phyloP scores from a whole-genome alignment of 2,888 invertebrate species.

The Sphecodes monilicornis region DNA sequence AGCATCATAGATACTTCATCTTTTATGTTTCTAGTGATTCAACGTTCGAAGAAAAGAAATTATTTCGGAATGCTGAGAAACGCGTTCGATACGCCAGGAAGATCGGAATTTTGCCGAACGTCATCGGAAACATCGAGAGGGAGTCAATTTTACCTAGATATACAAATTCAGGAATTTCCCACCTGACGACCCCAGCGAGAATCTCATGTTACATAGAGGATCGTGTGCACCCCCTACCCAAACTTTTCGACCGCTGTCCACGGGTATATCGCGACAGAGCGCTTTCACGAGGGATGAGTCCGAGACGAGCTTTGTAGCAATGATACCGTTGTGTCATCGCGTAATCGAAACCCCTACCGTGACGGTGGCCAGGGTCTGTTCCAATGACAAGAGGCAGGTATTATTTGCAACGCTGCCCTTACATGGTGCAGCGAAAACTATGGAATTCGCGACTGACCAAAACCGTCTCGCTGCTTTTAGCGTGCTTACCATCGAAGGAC shows the following conservation, averaged over 20 bases:
- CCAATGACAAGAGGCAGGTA: slow-evolving; percentile 57
- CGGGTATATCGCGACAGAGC: slow-evolving; percentile 35
- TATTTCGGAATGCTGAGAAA: not conserved
- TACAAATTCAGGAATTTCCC: slow-evolving; percentile 62
- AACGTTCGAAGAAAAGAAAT: not conserved
- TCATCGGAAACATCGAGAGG: not conserved
- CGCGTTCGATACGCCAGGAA: not conserved
- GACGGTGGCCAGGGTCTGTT: slow-evolving; percentile 59
- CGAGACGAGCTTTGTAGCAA: slow-evolving; percentile 78
- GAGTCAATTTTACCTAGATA: slow-evolving; percentile 33
- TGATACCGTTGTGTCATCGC: slow-evolving; percentile 79
- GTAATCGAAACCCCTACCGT: slow-evolving; percentile 77
- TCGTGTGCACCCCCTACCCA: slow-evolving; percentile 37
- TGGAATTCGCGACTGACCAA: not conserved
- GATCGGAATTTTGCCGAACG: not conserved
- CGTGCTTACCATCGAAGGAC: not conserved
- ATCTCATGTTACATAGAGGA: slow-evolving; percentile 75
- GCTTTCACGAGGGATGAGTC: slow-evolving; percentile 48
- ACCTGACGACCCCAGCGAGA: slow-evolving; percentile 48
- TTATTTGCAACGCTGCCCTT: slow-evolving; percentile 18
- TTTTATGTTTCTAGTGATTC: not conserved
- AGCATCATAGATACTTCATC: too few species aligned
- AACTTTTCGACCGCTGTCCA: slow-evolving; percentile 48
- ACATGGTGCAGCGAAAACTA: not conserved
- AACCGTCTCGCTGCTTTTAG: not conserved